phyloP scores from a whole-genome alignment of 30 jellyfish, hydroid and myxozoan species.

The Turritopsis dohrnii region DNA sequence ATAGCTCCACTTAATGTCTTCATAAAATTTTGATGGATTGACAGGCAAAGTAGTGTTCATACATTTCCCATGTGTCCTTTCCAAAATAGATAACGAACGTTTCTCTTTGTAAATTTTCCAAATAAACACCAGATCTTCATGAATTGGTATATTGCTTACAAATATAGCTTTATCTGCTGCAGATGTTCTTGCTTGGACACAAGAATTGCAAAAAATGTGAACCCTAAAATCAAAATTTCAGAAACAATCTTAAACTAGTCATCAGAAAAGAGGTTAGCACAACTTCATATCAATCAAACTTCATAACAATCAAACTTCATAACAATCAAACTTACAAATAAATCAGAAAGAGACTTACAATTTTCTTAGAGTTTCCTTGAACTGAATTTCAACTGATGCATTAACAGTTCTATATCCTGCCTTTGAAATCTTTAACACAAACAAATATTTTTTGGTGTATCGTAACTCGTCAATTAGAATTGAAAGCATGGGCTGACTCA shows the following conservation, averaged over 20 bases:
- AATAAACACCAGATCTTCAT: not conserved
- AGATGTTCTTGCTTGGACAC: not conserved
- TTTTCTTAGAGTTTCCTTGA: not conserved
- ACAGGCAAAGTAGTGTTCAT: not conserved
- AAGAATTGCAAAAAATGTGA: not conserved
- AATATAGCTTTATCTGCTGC: not conserved
- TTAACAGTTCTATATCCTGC: not conserved
- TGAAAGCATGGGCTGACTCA: not conserved
- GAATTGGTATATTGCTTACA: not conserved
- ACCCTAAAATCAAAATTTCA: not conserved
- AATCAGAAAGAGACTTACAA: not conserved
- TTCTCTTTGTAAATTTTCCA: not conserved
- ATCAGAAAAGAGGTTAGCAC: too few relatives aligned
- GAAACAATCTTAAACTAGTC: too few relatives aligned
- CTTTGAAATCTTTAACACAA: not conserved
- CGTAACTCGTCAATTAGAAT: not conserved
- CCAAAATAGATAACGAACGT: not conserved
- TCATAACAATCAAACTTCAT: too few relatives aligned
- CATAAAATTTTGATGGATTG: not conserved
- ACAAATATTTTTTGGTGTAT: not conserved
- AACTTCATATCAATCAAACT: too few relatives aligned
- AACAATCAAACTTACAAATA: not conserved
- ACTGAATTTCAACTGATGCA: not conserved
- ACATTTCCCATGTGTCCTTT: not conserved
- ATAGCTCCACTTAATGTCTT: not conserved